Conservation (phyloP, 2,113 vertebrate species). For the Mus pahari region DNA sequence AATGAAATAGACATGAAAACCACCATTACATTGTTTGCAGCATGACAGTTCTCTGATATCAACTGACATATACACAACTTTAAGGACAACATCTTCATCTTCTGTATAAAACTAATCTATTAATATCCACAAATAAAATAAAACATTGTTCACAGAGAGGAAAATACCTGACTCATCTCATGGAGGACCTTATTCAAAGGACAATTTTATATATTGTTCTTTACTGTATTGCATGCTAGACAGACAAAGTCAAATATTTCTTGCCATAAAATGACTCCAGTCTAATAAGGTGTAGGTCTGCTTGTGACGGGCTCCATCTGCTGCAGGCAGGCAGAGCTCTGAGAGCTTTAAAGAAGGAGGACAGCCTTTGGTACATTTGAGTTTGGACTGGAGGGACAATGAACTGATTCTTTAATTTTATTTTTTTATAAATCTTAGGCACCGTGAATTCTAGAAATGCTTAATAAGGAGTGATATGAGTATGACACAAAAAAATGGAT, state of each 20-base stretch:
- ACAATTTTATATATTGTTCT: background rate
- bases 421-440: background rate
- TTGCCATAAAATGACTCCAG: background rate
- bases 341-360: background rate
- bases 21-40: background rate
- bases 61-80: background rate
- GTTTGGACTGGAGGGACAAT: background rate
- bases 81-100: background rate
- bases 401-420: background rate
- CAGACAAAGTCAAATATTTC: background rate
- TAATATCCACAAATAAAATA: background rate
- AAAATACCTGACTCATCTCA: background rate
- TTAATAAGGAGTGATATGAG: conserved; percentile 12
- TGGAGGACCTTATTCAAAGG: background rate
- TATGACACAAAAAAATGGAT: background rate
- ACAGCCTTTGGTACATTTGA: background rate
- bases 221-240: background rate
- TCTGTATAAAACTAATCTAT: background rate
- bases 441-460: background rate
- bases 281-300: background rate
- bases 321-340: background rate
- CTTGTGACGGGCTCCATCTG: background rate
- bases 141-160: background rate
- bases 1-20: background rate
- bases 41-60: background rate